Evolutionary conservation across 1,140 invertebrate species (phyloP).

Genomic region (Listronotus oregonensis): DNA sequence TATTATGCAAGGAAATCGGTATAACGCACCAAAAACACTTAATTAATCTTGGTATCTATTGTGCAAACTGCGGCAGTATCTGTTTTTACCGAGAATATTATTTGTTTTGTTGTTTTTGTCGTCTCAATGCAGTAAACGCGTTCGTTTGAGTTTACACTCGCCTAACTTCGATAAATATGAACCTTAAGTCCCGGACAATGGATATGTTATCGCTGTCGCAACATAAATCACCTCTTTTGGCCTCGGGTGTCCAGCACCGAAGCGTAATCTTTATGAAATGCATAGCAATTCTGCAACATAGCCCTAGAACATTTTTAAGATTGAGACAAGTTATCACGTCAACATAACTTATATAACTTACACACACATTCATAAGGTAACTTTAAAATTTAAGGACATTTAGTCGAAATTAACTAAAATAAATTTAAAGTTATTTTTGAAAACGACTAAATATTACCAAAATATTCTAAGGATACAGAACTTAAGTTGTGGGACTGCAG

Average conservation of each 20-base stretch:
- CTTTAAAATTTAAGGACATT: no score
- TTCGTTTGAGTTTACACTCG: neutral
- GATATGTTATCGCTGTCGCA: constrained; percentile 3
- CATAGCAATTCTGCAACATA: no score
- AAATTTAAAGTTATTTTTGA: no score
- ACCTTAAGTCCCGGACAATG: neutral
- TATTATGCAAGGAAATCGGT: neutral
- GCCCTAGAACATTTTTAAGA: no score
- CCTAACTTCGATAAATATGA: neutral
- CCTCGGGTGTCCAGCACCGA: neutral
- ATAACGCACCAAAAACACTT: neutral
- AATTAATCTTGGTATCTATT: neutral
- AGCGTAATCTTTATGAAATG: neutral
- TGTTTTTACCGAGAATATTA: neutral
- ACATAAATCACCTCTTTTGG: constrained; percentile 1
- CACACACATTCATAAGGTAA: no score
- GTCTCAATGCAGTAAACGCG: neutral
- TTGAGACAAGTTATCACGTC: no score
- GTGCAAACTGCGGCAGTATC: neutral
- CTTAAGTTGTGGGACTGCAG: no score
- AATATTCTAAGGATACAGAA: no score
- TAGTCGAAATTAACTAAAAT: no score
- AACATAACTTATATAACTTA: no score
- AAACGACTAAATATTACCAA: no score
- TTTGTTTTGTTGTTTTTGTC: neutral